Conservation (phyloP, 2,113 vertebrate genomes). For the Sciurus niger region DNA sequence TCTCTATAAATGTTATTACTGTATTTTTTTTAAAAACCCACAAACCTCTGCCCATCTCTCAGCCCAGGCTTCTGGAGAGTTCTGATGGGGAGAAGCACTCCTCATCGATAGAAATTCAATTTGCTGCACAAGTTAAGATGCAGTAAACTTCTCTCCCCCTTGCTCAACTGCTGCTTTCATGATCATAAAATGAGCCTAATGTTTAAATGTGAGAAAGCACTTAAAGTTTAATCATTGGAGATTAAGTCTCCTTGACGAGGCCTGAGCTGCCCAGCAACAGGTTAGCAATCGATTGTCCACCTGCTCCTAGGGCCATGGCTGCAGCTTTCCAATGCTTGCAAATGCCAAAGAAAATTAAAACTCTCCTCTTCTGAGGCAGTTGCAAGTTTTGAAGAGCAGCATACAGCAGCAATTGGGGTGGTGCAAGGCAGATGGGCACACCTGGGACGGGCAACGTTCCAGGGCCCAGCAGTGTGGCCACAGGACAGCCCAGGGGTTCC, state of each 20-base stretch:
- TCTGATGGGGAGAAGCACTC: not conserved
- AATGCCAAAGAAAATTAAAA: slow-evolving; percentile 12
- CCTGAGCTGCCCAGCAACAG: slow-evolving; percentile 51
- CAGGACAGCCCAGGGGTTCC: no score
- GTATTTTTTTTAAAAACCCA: not conserved
- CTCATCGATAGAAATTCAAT: slow-evolving; percentile 80
- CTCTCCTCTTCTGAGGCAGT: not conserved
- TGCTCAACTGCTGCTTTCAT: slow-evolving; percentile 36
- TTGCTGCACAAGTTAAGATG: slow-evolving; percentile 62
- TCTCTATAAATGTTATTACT: slow-evolving; percentile 76
- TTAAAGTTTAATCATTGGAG: slow-evolving; percentile 63
- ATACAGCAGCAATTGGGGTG: fast-evolving
- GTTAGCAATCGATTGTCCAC: slow-evolving; percentile 17
- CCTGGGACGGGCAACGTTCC: fast-evolving
- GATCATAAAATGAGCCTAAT: slow-evolving; percentile 21
- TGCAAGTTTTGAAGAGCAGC: not conserved
- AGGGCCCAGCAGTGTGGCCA: not conserved
- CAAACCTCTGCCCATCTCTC: slow-evolving; percentile 47
- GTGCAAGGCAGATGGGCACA: fast-evolving
- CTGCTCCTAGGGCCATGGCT: not conserved
- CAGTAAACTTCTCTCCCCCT: slow-evolving; percentile 55
- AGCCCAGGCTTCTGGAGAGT: not conserved
- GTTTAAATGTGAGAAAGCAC: slow-evolving; percentile 66
- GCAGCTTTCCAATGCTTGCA: not conserved
- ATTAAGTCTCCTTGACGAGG: slow-evolving; percentile 55